Base-by-base conservation (phyloP, 2,113 vertebrate species). In the Glaucomys volans region DNA sequence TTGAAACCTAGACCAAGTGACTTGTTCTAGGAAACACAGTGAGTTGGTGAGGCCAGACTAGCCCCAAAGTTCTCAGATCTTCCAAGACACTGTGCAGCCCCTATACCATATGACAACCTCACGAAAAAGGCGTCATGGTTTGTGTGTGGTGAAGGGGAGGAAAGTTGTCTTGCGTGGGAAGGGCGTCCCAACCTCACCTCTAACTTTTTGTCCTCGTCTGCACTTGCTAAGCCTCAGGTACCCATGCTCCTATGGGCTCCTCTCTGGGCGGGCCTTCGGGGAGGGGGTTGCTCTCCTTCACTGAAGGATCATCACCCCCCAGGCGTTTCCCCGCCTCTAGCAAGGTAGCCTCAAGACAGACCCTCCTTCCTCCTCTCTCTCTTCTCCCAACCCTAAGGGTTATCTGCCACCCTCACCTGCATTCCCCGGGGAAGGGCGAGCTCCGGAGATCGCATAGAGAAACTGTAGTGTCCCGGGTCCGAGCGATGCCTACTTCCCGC, bases 351-450 rank as follows among this genome's bases (percentile, higher is more conserved):
- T 57, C 30, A 8, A 18, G 1, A 32, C 24, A 16, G 82, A 10
- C n/a, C 28, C n/a, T 35, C 44, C 4, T 6, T 42, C 40, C 44
- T 35, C 32, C 0, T 42, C 20, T 14, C 75, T 35, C 5, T 2
- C 74, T 3, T 13, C 2, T 18, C 10, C 6, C 64, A 28, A 5
- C 54, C 44, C 71, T 28, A 7, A 0, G 42, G 50, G 40, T 30
- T n/a, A 90, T 97, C 98, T 96, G 30, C 44, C 16, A 30, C 80
- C 98, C 99, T 98, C 81, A 99, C 99, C 91, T 99, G 99, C 32
- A 98, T 82, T 16, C 99, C 99, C 24, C 95, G 42, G 2, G 99
- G 99, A 0, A 99, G 90, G 2, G 99, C 99, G 93, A 99, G 98
- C 91, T 99, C 98, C 1, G 97, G 98, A 44, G 87, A 96, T 52